Evolutionary conservation across 2,888 invertebrate species (phyloP), one percentile per base, ranked within the genome.

Genomic region (Rosalia funebris): DNA sequence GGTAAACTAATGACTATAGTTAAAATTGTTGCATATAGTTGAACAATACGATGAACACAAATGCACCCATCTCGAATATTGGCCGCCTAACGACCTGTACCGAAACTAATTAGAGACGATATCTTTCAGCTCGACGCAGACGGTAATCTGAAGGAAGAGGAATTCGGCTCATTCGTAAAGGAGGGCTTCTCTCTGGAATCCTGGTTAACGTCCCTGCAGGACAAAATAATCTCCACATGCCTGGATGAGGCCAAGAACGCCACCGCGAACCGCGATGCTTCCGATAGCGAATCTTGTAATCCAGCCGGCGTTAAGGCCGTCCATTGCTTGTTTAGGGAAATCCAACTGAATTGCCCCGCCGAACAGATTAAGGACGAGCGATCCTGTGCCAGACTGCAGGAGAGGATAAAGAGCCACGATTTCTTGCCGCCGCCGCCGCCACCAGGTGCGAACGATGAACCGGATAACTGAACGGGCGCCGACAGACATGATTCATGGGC

Each of bases 321-420:
- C 31, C 79, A 79, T 57, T 82, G 82, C 65, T 57, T 82, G 45
- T 81, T 79, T 73, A 76, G 73, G 59, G 77, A 81, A 68, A 70
- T 81, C 59, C 81, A 82, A 67, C 68, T 81, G 16, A 74, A 70
- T 45, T 82, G 82, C 66, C 82, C 82, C 11, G 76, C 74, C 39
- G 80, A 81, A 54, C 71, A 78, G 65, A 80, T 82, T 55, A 79
- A 78, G 62, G 79, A 82, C 58, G 67, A 75, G 53, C 75, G 75
- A 53, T 63, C 71, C 32, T 82, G 82, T 57, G 65, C 72, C 17
- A 77, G 71, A 57, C 71, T 81, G 56, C 73, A 75, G 39, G 80
- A 80, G 32, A 73, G 74, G 55, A 67, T 79, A 31, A 75, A 75
- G 63, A 73, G 75, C 48, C 67, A 70, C 25, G 70, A 72, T 19